phyloP scores from a whole-genome alignment of 2,113 vertebrate genomes.

The Barbus barbus region DNA sequence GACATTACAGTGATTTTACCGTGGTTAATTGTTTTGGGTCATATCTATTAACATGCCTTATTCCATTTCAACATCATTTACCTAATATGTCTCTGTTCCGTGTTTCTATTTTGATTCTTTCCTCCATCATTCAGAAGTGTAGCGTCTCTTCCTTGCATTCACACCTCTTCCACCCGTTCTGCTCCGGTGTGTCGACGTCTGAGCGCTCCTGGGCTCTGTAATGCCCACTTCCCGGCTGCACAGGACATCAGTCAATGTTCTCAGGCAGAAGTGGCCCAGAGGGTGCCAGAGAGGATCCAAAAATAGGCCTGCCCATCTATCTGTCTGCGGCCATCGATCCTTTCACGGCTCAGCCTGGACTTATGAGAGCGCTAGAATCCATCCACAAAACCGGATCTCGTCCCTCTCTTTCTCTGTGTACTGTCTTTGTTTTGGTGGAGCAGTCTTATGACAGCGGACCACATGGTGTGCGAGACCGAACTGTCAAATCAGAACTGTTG shows the following conservation, averaged over 20 bases:
- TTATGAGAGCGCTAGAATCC: slow-evolving; percentile 2
- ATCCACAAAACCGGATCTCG: slow-evolving; percentile 18
- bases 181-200: background rate
- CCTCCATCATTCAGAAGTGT: background rate
- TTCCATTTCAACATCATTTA: background rate
- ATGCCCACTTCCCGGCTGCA: slow-evolving; percentile 3
- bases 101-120: background rate
- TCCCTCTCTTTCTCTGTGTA: no score
- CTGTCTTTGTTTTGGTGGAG: background rate
- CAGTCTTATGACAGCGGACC: background rate
- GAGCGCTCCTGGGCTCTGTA: background rate
- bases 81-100: background rate
- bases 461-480: background rate
- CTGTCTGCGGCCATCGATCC: slow-evolving; percentile 42
- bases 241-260: slow-evolving; percentile 35
- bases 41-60: background rate
- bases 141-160: background rate
- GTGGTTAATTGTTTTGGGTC: background rate
- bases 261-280: slow-evolving; percentile 43
- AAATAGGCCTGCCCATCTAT: slow-evolving; percentile 48
- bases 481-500: background rate
- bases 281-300: slow-evolving; percentile 29
- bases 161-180: background rate
- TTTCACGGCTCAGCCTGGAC: slow-evolving; percentile 32
- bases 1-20: background rate